A percentile compares a stretch with the other conserved stretches of the same genome.
Conservation (phyloP, 2,888 invertebrate species). For the Cantharis flavilabris region DNA sequence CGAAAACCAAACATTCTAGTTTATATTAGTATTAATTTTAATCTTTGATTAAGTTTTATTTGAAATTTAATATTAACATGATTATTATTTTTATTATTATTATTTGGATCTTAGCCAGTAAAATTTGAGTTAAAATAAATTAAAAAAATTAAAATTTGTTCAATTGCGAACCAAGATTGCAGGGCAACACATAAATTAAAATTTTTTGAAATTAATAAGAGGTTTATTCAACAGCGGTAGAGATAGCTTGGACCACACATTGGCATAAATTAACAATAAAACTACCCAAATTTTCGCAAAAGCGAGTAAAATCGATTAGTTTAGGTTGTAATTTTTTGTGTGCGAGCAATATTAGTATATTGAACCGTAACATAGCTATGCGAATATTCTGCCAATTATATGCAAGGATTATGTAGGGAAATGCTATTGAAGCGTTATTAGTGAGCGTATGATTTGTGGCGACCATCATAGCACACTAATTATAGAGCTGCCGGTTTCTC, state of each 20-base stretch:
- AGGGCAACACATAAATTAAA: not conserved
- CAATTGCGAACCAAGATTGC: not conserved
- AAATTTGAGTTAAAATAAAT: no score
- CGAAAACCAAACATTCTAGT: no score
- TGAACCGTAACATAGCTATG: slow-evolving; percentile 3
- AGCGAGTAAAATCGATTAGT: not conserved
- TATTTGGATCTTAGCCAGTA: no score
- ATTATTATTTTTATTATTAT: no score
- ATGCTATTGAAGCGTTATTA: slow-evolving; percentile 27
- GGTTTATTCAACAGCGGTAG: not conserved
- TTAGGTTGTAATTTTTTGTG: not conserved
- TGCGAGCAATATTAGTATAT: not conserved
- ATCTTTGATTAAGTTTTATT: no score
- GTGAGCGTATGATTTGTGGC: slow-evolving; percentile 29
- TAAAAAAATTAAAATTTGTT: no score
- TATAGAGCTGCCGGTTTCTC: slow-evolving; percentile 27
- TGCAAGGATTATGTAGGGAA: slow-evolving; percentile 15
- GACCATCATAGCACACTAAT: slow-evolving; percentile 28
- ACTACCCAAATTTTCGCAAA: not conserved
- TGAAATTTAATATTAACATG: no score
- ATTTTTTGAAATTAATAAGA: not conserved
- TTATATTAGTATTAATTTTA: no score
- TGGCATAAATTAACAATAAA: not conserved
- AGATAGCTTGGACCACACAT: not conserved
- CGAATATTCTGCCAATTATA: slow-evolving; percentile 24